Evolutionary conservation across 92 coral and sea anemone genomes (phyloP).

Genomic region (Bergia puertoricense): DNA sequence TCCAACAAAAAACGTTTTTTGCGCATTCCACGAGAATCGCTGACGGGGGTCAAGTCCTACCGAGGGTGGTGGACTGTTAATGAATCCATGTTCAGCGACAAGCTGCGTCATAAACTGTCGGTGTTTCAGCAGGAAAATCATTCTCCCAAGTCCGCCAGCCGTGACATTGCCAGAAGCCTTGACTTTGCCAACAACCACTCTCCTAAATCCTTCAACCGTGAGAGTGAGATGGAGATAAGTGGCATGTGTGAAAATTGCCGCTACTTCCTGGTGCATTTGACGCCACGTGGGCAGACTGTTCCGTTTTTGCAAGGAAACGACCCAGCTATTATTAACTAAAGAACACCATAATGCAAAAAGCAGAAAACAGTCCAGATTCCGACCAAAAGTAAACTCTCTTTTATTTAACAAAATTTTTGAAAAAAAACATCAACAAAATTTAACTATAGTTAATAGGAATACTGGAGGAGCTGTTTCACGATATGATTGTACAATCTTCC

Average conservation of each 20-base stretch:
- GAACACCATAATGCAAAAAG: too few species aligned
- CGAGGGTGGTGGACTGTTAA: slow-evolving; percentile 34
- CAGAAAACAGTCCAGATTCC: too few species aligned
- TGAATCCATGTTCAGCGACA: slow-evolving; percentile 6
- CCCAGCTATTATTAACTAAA: too few species aligned
- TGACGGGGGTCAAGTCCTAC: slow-evolving; percentile 24
- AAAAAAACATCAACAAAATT: too few species aligned
- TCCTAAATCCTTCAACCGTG: neutral
- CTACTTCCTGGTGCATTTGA: neutral
- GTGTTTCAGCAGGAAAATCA: slow-evolving; percentile 6
- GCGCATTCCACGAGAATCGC: slow-evolving; percentile 25
- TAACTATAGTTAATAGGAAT: too few species aligned
- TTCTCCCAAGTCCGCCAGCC: neutral
- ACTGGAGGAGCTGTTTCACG: too few species aligned
- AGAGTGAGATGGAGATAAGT: neutral
- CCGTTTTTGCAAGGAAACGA: neutral
- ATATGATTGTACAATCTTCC: too few species aligned
- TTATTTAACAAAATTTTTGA: too few species aligned
- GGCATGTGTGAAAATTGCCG: slow-evolving; percentile 10
- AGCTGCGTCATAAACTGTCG: neutral
- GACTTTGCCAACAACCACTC: neutral
- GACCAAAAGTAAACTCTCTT: too few species aligned
- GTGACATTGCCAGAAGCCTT: neutral
- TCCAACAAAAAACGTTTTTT: slow-evolving; percentile 22
- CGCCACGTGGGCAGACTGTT: neutral